Evolutionary conservation across 2,797 vertebrate genomes (phyloP).

Genomic region (Serranus cabrilla): DNA sequence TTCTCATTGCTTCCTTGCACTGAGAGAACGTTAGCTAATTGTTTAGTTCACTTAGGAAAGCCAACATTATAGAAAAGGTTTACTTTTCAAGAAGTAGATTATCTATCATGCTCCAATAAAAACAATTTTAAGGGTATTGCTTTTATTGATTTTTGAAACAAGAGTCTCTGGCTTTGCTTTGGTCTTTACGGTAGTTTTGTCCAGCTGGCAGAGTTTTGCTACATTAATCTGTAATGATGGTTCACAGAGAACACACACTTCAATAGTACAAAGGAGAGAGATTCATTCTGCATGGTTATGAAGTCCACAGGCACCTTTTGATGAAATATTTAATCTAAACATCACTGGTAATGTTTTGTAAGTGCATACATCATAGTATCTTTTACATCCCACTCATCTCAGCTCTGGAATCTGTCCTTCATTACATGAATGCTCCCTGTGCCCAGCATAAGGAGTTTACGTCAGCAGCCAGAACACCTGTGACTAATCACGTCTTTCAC

Average conservation of each 20-base stretch:
- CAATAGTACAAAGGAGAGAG: neutral
- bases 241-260: conserved; percentile 11
- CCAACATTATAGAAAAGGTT: conserved; percentile 10
- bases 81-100: conserved; percentile 9
- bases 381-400: conserved; percentile 64
- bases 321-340: conserved; percentile 28
- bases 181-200: conserved; percentile 10
- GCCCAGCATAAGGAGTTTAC: conserved; percentile 64
- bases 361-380: conserved; percentile 49
- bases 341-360: conserved; percentile 29
- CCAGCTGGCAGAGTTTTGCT: conserved; percentile 22
- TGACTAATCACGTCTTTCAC: conserved; percentile 77
- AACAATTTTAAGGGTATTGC: conserved; percentile 22
- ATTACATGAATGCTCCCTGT: conserved; percentile 45
- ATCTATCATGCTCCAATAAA: conserved; percentile 41
- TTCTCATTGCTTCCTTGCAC: conserved; percentile 19
- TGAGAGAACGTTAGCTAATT: conserved; percentile 8
- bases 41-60: conserved; percentile 9
- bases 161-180: conserved; percentile 8
- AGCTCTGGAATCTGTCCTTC: conserved; percentile 61
- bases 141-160: conserved; percentile 53
- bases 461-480: conserved; percentile 74
- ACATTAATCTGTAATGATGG: conserved; percentile 19
- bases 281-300: conserved; percentile 1
- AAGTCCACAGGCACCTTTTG: conserved; percentile 7